These are phyloP conservation scores for Ariopsis seemanni DNA, from an alignment of 2,113 vertebrate genomes.

Conservation along the genomic window DNA sequence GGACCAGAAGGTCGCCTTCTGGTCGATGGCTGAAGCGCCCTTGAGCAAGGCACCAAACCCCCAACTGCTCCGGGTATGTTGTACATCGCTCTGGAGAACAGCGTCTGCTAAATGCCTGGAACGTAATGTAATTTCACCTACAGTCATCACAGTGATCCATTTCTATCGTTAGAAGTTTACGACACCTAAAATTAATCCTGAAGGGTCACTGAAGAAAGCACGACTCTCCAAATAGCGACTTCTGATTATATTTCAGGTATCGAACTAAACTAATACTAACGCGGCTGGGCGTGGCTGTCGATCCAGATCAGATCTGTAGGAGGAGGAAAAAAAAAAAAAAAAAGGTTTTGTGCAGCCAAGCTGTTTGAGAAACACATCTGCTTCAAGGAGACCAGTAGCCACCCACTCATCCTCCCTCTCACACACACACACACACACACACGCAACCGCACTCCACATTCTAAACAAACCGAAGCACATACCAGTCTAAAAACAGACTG, in stretches of 20 bases:
- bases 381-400: not conserved
- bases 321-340: not conserved
- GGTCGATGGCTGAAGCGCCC: too few species aligned
- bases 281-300: not conserved
- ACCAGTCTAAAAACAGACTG: not conserved
- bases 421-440: not conserved
- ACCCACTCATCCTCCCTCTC: conserved; percentile 3
- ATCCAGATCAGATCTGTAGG: not conserved
- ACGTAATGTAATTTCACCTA: too few species aligned
- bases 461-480: conserved; percentile 12
- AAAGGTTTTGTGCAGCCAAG: not conserved
- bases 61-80: too few species aligned
- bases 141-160: not conserved
- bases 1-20: too few species aligned
- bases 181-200: not conserved
- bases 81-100: too few species aligned
- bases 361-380: not conserved
- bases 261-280: not conserved
- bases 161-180: not conserved
- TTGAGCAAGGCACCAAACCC: too few species aligned
- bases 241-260: not conserved
- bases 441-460: not conserved
- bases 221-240: not conserved
- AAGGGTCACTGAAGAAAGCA: not conserved
- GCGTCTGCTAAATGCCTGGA: too few species aligned